phyloP scores from a whole-genome alignment of 2,797 vertebrate genomes.

The Myoxocephalus aenaeus region DNA sequence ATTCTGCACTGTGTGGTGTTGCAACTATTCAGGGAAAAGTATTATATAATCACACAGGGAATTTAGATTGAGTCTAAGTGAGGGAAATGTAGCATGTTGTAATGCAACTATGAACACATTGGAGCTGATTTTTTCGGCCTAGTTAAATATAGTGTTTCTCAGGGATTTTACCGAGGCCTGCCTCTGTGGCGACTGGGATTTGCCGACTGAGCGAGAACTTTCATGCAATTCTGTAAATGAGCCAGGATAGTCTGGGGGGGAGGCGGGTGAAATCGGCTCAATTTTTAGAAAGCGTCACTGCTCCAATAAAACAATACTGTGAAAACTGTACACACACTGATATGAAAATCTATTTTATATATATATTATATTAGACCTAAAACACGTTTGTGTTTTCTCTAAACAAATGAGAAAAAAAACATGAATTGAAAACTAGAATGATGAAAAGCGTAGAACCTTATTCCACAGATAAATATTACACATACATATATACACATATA shows the following conservation, averaged over 20 bases:
- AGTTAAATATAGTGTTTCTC: conserved; percentile 53
- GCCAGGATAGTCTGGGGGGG: neutral
- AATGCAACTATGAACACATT: conserved; percentile 30
- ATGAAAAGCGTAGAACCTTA: neutral
- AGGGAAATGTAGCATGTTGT: conserved; percentile 27
- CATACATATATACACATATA: no score
- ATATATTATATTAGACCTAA: neutral
- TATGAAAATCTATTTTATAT: neutral
- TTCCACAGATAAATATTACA: neutral
- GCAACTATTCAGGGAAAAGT: conserved; percentile 23
- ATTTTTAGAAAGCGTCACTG: neutral
- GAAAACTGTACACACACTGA: neutral
- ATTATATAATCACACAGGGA: conserved; percentile 36
- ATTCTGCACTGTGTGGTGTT: conserved; percentile 20
- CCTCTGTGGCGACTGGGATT: conserved; percentile 4
- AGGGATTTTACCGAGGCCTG: conserved; percentile 21
- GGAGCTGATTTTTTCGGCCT: conserved; percentile 23
- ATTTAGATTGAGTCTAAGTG: conserved; percentile 20
- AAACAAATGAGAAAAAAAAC: neutral
- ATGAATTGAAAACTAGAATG: neutral
- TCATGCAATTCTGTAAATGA: conserved; percentile 15
- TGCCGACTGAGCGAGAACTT: conserved; percentile 2
- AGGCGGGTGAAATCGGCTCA: neutral
- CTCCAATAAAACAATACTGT: neutral
- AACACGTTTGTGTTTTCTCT: neutral